A percentile compares a stretch with the other conserved stretches of the same genome.
phyloP scores from a whole-genome alignment of 2,113 vertebrate genomes.

The Siphamia tubifer region DNA sequence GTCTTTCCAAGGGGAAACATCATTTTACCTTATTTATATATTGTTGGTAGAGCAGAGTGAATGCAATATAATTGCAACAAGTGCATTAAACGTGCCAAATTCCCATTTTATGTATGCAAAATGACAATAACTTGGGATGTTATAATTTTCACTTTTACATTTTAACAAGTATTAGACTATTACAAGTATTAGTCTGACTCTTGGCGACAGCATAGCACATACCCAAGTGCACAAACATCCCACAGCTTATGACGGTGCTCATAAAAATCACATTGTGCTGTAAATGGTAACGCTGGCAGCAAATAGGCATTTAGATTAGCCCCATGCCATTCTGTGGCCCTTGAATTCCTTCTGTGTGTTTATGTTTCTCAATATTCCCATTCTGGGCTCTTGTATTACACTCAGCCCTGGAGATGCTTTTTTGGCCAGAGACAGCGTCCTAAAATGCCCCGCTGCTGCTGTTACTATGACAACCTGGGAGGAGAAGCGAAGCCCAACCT shows the following conservation, averaged over 20 bases:
- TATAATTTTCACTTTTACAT: too few relatives aligned
- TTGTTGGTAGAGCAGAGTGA: too few relatives aligned
- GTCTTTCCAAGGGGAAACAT: too few relatives aligned
- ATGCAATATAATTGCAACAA: too few relatives aligned
- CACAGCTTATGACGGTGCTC: slow-evolving; percentile 5
- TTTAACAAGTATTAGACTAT: too few relatives aligned
- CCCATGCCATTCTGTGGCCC: slow-evolving; percentile 16
- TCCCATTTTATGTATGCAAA: too few relatives aligned
- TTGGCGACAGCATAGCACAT: neutral
- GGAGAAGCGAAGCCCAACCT: slow-evolving; percentile 13
- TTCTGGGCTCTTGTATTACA: slow-evolving; percentile 31
- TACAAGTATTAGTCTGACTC: slow-evolving; percentile 1
- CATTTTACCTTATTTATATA: too few relatives aligned
- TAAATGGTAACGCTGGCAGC: slow-evolving; percentile 42
- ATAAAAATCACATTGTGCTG: slow-evolving; percentile 22
- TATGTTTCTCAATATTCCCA: slow-evolving; percentile 48
- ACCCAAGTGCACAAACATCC: neutral
- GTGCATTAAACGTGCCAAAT: too few relatives aligned
- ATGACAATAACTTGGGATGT: too few relatives aligned
- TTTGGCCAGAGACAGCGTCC: slow-evolving; percentile 46
- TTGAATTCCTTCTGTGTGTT: slow-evolving; percentile 34
- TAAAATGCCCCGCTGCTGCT: slow-evolving; percentile 62
- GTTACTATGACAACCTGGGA: slow-evolving; percentile 74
- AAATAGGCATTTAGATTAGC: slow-evolving; percentile 47
- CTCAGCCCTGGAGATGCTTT: slow-evolving; percentile 43